Conservation (phyloP, 2,888 invertebrate genomes). For the Crossocerus cetratus region DNA sequence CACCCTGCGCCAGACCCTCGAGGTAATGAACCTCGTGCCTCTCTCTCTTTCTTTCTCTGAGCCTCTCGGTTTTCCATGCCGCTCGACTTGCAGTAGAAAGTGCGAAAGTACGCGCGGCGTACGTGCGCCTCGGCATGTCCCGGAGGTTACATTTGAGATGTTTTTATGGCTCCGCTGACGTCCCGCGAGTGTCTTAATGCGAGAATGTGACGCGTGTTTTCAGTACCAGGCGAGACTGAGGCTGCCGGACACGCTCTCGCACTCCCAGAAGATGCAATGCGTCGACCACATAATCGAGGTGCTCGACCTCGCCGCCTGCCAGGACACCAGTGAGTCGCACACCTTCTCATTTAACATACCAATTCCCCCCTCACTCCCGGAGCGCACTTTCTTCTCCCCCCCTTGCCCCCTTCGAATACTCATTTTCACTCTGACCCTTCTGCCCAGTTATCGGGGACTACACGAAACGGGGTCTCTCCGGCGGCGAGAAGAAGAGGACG, state of each 20-base stretch:
- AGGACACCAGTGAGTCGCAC: conserved; percentile 85
- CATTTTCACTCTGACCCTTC: not conserved
- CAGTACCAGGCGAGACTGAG: conserved; percentile 82
- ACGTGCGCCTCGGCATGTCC: too few relatives aligned
- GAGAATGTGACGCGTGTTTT: too few relatives aligned
- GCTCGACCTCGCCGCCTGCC: conserved; percentile 85
- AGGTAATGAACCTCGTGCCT: too few relatives aligned
- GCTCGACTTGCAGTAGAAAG: too few relatives aligned
- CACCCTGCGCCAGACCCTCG: conserved; percentile 86
- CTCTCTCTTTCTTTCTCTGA: too few relatives aligned
- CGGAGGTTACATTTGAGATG: too few relatives aligned
- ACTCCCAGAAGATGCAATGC: conserved; percentile 85
- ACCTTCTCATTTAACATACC: conserved; percentile 2
- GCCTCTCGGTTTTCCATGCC: too few relatives aligned
- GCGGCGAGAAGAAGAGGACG: conserved; percentile 90
- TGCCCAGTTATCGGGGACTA: conserved; percentile 84
- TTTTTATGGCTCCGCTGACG: too few relatives aligned
- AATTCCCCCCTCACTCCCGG: too few relatives aligned
- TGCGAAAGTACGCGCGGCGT: too few relatives aligned
- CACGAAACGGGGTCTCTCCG: conserved; percentile 86
- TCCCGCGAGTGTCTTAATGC: not conserved
- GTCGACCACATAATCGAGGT: conserved; percentile 88
- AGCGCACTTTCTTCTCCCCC: too few relatives aligned
- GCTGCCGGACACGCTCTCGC: conserved; percentile 85
- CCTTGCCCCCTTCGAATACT: too few relatives aligned